Evolutionary conservation across 2,888 invertebrate species (phyloP).

Genomic region (Hirtodrosophila cameraria): DNA sequence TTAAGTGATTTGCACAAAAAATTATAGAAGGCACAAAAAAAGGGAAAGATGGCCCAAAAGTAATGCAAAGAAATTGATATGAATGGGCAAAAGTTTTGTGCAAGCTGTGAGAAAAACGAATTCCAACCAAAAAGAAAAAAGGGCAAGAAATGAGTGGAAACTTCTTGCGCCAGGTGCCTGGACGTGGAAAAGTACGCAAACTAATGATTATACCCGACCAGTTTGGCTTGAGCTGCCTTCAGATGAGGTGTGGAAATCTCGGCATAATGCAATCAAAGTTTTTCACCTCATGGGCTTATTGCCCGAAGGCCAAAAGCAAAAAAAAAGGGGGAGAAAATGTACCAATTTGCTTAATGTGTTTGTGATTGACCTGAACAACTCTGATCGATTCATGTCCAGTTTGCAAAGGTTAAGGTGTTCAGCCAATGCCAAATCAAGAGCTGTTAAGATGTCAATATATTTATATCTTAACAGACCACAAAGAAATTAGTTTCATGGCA

Average conservation of each 20-base stretch:
- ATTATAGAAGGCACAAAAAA: slow-evolving; percentile 3
- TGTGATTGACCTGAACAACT: slow-evolving; percentile 60
- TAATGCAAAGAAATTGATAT: slow-evolving; percentile 71
- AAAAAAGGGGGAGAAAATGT: slow-evolving; percentile 52
- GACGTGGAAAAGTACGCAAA: slow-evolving; percentile 54
- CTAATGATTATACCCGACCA: slow-evolving; percentile 68
- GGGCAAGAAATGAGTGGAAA: slow-evolving; percentile 41
- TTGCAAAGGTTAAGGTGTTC: slow-evolving; percentile 28
- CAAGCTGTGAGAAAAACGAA: slow-evolving; percentile 45
- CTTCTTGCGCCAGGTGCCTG: slow-evolving; percentile 53
- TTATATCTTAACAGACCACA: too few relatives aligned
- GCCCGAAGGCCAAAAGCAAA: slow-evolving; percentile 36
- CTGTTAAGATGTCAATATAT: too few relatives aligned
- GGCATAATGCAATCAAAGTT: slow-evolving; percentile 72
- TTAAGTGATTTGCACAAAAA: slow-evolving; percentile 64
- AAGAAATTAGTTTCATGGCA: too few relatives aligned
- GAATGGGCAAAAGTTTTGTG: slow-evolving; percentile 70
- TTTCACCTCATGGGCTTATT: slow-evolving; percentile 54
- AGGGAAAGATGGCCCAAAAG: slow-evolving; percentile 34
- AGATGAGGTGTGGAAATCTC: slow-evolving; percentile 60
- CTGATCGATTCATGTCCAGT: slow-evolving; percentile 4
- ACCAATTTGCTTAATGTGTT: slow-evolving; percentile 71
- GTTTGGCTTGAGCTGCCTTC: slow-evolving; percentile 19
- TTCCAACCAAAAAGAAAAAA: slow-evolving; percentile 8
- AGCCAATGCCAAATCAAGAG: too few relatives aligned